Conservation (phyloP, 2,797 vertebrate species). For the Acrossocheilus wenchowensis region DNA sequence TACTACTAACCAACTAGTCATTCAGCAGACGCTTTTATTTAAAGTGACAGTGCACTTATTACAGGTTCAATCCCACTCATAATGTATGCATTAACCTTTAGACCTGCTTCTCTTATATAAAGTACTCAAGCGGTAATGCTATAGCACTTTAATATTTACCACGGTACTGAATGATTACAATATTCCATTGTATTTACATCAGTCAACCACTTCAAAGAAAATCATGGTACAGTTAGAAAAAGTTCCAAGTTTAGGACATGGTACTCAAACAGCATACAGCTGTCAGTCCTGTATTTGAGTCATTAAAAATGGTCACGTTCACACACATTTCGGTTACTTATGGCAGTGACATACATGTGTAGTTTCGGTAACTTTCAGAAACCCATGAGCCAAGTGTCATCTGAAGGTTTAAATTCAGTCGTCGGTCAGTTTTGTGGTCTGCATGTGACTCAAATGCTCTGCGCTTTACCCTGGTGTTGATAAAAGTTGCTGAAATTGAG, state of each 20-base stretch:
- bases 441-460: not conserved
- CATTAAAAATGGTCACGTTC: not conserved
- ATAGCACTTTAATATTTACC: not conserved
- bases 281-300: not conserved
- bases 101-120: not conserved
- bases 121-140: not conserved
- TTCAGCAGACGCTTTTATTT: conserved; percentile 9
- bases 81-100: conserved; percentile 15
- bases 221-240: not conserved
- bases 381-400: not conserved
- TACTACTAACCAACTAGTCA: conserved; percentile 1
- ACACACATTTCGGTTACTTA: not conserved
- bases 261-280: not conserved
- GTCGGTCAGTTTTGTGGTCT: not conserved
- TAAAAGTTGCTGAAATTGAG: not conserved
- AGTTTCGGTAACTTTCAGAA: not conserved
- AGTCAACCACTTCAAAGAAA: not conserved
- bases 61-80: not conserved
- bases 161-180: not conserved
- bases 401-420: not conserved
- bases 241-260: not conserved
- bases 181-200: not conserved
- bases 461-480: not conserved
- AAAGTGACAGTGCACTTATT: conserved; percentile 4
- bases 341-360: not conserved